These are phyloP conservation scores for Halictus rubicundus DNA, from an alignment of 1,140 invertebrate species.

Conservation along the genomic window DNA sequence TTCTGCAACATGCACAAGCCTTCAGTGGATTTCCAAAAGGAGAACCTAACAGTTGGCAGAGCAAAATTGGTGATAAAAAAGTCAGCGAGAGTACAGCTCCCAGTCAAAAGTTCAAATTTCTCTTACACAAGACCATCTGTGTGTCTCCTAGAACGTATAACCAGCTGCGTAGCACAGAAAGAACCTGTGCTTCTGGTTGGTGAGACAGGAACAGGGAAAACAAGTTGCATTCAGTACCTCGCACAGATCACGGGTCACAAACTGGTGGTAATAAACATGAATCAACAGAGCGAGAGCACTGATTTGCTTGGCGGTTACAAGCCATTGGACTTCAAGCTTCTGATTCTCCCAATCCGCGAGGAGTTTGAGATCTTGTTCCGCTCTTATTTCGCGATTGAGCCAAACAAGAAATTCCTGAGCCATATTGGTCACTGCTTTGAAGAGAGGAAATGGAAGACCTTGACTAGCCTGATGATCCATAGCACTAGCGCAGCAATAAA, in stretches of 20 bases:
- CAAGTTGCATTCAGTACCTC: conserved; percentile 96
- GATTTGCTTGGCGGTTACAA: conserved; percentile 99
- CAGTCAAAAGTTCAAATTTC: conserved; percentile 83
- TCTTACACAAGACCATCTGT: conserved; percentile 90
- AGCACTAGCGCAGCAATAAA: conserved; percentile 86
- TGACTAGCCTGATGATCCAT: conserved; percentile 89
- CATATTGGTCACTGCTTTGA: conserved; percentile 90
- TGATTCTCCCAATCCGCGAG: conserved; percentile 89
- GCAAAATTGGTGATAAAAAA: conserved; percentile 77
- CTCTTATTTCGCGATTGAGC: conserved; percentile 88
- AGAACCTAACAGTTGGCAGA: conserved; percentile 82
- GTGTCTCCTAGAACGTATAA: conserved; percentile 92
- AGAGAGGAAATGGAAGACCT: conserved; percentile 86
- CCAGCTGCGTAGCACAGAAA: conserved; percentile 88
- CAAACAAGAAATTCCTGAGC: conserved; percentile 92
- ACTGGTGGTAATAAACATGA: conserved; percentile 99
- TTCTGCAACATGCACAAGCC: conserved; percentile 91
- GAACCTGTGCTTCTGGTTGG: conserved; percentile 98
- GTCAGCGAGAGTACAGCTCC: conserved; percentile 12
- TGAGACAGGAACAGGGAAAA: conserved; percentile 99
- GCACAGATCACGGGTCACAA: conserved; percentile 91
- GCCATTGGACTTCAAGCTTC: conserved; percentile 94
- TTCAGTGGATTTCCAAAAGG: conserved; percentile 81
- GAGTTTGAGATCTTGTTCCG: conserved; percentile 94
- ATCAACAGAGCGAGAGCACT: conserved; percentile 98